Percentiles rank a stretch among this genome's conserved stretches.
phyloP scores from a whole-genome alignment of 2,797 vertebrate genomes.

The Protosalanx chinensis region DNA sequence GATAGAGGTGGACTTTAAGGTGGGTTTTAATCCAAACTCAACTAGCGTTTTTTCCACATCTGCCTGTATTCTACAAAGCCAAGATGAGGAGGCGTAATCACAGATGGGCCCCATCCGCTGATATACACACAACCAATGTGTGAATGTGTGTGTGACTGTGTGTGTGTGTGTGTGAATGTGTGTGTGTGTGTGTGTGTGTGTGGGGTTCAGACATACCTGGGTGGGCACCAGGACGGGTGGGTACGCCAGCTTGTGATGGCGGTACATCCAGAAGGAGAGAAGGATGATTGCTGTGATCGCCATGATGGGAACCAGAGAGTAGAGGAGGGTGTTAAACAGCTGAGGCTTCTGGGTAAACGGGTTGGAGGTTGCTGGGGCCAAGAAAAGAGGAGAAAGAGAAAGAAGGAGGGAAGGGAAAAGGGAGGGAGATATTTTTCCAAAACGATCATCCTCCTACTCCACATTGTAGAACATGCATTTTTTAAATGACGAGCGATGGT shows the following conservation, averaged over 20 bases:
- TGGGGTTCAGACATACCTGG: conserved; percentile 79
- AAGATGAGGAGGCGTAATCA: too few relatives aligned
- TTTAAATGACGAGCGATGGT: not conserved
- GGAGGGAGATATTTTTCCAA: not conserved
- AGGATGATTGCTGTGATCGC: conserved; percentile 89
- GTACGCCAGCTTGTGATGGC: conserved; percentile 97
- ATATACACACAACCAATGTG: too few relatives aligned
- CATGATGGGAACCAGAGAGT: conserved; percentile 94
- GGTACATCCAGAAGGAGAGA: conserved; percentile 98
- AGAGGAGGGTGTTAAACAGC: conserved; percentile 92
- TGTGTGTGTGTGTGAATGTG: too few relatives aligned
- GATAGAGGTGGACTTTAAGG: not conserved
- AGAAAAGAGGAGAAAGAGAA: not conserved
- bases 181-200: too few relatives aligned
- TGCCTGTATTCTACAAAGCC: too few relatives aligned
- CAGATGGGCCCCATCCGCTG: too few relatives aligned
- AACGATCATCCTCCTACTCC: not conserved
- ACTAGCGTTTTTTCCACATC: too few relatives aligned
- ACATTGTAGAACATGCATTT: not conserved
- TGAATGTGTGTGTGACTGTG: too few relatives aligned
- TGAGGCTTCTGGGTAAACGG: conserved; percentile 87
- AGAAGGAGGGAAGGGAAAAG: not conserved
- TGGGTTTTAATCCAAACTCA: too few relatives aligned
- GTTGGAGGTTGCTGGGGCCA: conserved; percentile 85
- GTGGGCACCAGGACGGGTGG: conserved; percentile 96